Conservation (phyloP, 1,140 invertebrate species). For the Eupeodes corollae region DNA sequence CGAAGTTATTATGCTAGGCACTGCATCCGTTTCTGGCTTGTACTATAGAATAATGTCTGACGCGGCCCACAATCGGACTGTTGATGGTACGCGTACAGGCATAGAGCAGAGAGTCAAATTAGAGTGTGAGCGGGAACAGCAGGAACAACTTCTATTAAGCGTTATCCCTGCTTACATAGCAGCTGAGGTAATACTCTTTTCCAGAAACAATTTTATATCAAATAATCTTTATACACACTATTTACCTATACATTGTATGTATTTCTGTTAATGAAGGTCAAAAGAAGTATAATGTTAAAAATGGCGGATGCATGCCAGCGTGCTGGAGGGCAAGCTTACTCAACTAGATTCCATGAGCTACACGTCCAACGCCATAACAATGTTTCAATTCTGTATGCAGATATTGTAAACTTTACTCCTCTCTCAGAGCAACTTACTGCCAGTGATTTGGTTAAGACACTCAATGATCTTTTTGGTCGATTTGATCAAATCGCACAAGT, state of each 20-base stretch:
- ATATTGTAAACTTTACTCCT: conserved; percentile 96
- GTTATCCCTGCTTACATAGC: conserved; percentile 90
- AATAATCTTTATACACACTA: not conserved
- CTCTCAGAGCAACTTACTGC: conserved; percentile 85
- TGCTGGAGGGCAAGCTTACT: conserved; percentile 55
- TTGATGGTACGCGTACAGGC: conserved; percentile 76
- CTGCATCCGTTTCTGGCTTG: conserved; percentile 65
- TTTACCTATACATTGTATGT: not conserved
- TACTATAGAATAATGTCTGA: conserved; percentile 82
- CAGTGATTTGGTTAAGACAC: conserved; percentile 84
- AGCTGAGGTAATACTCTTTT: conserved; percentile 56
- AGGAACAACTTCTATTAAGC: conserved; percentile 80
- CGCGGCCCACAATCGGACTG: conserved; percentile 69
- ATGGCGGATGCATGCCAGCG: conserved; percentile 81
- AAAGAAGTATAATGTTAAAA: conserved; percentile 84
- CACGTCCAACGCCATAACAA: conserved; percentile 96
- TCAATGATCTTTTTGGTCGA: conserved; percentile 92
- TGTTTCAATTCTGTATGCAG: conserved; percentile 94
- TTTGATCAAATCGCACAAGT: conserved; percentile 96
- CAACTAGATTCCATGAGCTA: conserved; percentile 87
- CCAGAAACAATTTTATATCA: not conserved
- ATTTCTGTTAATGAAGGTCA: conserved; percentile 53
- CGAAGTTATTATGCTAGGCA: conserved; percentile 62
- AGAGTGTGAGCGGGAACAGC: conserved; percentile 83
- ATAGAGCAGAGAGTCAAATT: conserved; percentile 85